phyloP scores from a whole-genome alignment of 2,888 invertebrate genomes.

The Sympetrum striolatum region DNA sequence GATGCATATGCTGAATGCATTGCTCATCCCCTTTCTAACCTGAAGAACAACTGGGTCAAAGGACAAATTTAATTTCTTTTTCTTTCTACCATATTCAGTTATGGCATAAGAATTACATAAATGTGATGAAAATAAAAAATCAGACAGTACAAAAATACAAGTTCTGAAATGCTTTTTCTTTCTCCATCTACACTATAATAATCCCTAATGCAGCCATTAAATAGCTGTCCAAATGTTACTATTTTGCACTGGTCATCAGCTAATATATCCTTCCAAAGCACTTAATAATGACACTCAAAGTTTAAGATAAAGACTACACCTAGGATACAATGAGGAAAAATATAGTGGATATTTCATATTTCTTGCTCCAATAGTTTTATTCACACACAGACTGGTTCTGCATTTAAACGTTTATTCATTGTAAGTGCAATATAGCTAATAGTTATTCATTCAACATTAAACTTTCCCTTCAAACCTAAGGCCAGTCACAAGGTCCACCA shows the following conservation, averaged over 20 bases:
- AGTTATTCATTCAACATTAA: not conserved
- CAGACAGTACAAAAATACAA: conserved; percentile 46
- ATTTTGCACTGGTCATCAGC: conserved; percentile 39
- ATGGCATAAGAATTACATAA: conserved; percentile 24
- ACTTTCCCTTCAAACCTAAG: conserved; percentile 12
- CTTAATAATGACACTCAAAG: conserved; percentile 25
- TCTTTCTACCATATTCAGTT: not conserved
- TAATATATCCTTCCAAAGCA: conserved; percentile 1
- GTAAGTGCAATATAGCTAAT: conserved; percentile 15
- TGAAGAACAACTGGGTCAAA: conserved; percentile 5
- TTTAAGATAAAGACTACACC: not conserved
- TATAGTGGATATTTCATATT: conserved; percentile 21
- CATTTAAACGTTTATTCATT: not conserved
- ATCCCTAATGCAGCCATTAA: conserved; percentile 18
- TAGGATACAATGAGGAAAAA: not conserved
- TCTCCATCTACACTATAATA: conserved; percentile 19
- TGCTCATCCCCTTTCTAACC: conserved; percentile 12
- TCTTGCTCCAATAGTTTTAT: conserved; percentile 11
- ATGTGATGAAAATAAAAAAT: conserved; percentile 31
- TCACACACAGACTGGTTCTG: conserved; percentile 20
- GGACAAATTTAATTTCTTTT: conserved; percentile 32
- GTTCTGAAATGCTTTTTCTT: conserved; percentile 36
- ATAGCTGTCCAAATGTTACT: conserved; percentile 12
- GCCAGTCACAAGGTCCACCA: not conserved
- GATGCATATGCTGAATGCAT: not conserved